These are phyloP conservation scores for Conistra vaccinii DNA, from an alignment of 2,888 invertebrate species.

Conservation along the genomic window DNA sequence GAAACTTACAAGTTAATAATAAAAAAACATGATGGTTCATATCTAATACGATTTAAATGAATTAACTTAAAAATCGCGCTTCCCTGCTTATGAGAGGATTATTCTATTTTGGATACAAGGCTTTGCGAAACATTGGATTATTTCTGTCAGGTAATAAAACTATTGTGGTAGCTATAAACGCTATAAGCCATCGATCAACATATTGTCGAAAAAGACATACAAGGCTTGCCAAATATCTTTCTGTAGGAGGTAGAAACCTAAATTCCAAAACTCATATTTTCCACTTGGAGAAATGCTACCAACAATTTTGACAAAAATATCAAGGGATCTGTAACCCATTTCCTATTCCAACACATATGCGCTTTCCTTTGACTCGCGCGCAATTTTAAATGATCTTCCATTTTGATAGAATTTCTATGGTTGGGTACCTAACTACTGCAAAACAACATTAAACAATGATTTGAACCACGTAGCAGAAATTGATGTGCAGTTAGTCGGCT, in stretches of 20 bases:
- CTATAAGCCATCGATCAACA: neutral
- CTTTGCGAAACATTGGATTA: slow-evolving; percentile 15
- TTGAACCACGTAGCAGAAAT: slow-evolving; percentile 63
- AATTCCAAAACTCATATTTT: neutral
- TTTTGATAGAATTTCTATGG: slow-evolving; percentile 13
- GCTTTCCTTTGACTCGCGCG: neutral
- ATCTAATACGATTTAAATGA: slow-evolving; percentile 5
- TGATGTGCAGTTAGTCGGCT: slow-evolving; percentile 64
- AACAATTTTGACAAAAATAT: neutral
- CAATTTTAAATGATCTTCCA: neutral
- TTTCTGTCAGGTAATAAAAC: slow-evolving; percentile 13
- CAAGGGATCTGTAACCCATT: neutral
- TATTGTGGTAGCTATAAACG: slow-evolving; percentile 11
- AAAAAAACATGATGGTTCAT: neutral
- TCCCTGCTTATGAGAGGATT: slow-evolving; percentile 8
- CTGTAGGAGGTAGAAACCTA: neutral
- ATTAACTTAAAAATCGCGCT: slow-evolving; percentile 15
- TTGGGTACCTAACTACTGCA: neutral
- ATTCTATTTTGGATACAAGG: slow-evolving; percentile 11
- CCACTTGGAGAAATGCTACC: neutral
- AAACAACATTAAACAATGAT: slow-evolving; percentile 49
- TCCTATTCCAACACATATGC: neutral
- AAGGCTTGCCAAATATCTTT: neutral
- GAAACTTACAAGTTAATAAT: neutral
- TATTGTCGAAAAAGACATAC: neutral